These are phyloP conservation scores for Menura novaehollandiae DNA, from an alignment of 2,113 vertebrate species.

Conservation along the genomic window DNA sequence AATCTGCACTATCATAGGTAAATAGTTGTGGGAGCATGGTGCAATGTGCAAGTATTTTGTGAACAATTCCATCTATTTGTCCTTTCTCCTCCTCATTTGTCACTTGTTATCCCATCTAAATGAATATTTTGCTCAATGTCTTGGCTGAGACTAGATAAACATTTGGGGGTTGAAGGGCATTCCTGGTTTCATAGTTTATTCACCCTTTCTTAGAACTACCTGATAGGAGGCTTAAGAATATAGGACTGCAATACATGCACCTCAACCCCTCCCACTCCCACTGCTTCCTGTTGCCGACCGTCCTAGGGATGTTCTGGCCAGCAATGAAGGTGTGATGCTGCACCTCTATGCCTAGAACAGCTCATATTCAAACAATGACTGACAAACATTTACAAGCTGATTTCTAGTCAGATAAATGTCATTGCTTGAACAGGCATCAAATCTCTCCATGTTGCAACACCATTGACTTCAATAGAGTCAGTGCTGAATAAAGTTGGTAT, in stretches of 20 bases:
- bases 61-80: background rate
- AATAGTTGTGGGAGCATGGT: background rate
- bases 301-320: background rate
- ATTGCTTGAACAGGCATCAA: background rate
- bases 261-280: background rate
- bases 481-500: background rate
- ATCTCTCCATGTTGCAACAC: background rate
- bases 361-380: background rate
- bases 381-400: background rate
- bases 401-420: background rate
- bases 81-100: background rate
- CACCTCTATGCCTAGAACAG: background rate
- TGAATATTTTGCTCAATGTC: background rate
- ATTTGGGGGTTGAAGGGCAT: background rate
- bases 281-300: background rate
- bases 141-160: background rate
- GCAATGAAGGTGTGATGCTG: background rate
- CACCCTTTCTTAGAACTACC: background rate
- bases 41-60: background rate
- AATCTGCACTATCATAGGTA: background rate
- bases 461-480: background rate
- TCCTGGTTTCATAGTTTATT: background rate
- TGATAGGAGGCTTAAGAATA: background rate
- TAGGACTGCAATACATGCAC: rapidly evolving
- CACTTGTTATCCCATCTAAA: background rate